Evolutionary conservation across 2,888 invertebrate genomes (phyloP), one percentile per base, ranked within the genome.

Genomic region (Pegoplata infirma): DNA sequence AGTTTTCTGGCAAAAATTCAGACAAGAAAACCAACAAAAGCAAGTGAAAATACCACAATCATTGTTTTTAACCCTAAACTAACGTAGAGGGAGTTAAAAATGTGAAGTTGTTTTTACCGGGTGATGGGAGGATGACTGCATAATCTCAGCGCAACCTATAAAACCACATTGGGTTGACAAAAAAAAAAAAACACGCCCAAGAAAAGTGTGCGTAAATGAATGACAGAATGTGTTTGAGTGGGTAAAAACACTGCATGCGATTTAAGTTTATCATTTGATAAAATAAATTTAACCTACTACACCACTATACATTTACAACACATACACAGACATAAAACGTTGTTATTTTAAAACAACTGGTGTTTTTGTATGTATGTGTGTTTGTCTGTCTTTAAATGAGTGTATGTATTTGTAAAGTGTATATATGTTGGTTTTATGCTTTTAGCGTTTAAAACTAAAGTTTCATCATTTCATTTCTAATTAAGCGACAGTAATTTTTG

Each of bases 401-500:
- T 44, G 19, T 55, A 19, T 59, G 46, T n/a, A n/a, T n/a, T n/a
- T n/a, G n/a, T n/a, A n/a, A n/a, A n/a, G n/a, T 69, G 28, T 14
- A 23, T 28, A 44, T 46, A 23, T 25, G 51, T 51, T 28, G 36
- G 68, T 55, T 68, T 16, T 21, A 68, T 46, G 56, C 75, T 64
- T 63, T 56, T 49, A 69, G 75, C 63, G 68, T 69, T 69, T 69
- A 69, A 56, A 75, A 76, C 58, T 66, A 76, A 79, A 81, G 73
- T 81, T 82, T 77, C 76, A 63, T 81, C 79, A 76, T 81, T 81
- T 81, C 81, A 81, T 81, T 82, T 81, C 81, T 81, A 82, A 82
- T 82, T 82, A 82, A 82, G 82, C 81, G 80, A 80, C 80, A 81
- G 81, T 81, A 82, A 82, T 82, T 82, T 79, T 82, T 81, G 81